Percentiles rank a stretch among this genome's conserved stretches.
Conservation (phyloP, 1,140 invertebrate species). For the Meloidogyne floridensis region DNA sequence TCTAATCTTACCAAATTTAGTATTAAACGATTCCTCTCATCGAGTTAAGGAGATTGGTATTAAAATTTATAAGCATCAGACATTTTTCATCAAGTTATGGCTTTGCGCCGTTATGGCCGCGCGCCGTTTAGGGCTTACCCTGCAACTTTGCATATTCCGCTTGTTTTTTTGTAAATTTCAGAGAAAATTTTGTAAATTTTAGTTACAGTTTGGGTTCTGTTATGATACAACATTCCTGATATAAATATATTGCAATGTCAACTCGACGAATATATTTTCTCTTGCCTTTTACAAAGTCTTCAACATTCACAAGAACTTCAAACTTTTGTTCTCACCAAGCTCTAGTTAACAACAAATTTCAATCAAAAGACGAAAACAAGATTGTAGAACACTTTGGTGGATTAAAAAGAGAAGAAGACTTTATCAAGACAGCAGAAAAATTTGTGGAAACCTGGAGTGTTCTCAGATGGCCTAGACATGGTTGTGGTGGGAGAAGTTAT, state of each 20-base stretch:
- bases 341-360: not conserved
- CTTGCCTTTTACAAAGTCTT: not conserved
- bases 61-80: too few species aligned
- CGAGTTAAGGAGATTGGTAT: too few species aligned
- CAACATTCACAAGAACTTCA: not conserved
- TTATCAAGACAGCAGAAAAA: constrained; percentile 39
- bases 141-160: too few species aligned
- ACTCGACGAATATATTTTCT: not conserved
- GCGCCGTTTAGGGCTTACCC: too few species aligned
- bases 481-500: constrained; percentile 55
- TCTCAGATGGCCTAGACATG: constrained; percentile 48
- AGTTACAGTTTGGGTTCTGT: too few species aligned
- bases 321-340: not conserved
- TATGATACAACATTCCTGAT: too few species aligned
- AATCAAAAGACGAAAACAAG: not conserved
- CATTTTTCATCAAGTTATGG: too few species aligned
- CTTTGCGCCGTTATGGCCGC: too few species aligned
- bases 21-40: too few species aligned
- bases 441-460: constrained; percentile 56
- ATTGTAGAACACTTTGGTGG: constrained; percentile 3
- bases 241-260: not conserved
- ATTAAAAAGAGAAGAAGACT: not conserved
- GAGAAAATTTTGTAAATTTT: too few species aligned
- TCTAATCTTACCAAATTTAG: too few species aligned
- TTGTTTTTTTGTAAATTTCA: too few species aligned